Evolutionary conservation across 2,113 vertebrate species (phyloP).

Genomic region (Hystrix brachyura): DNA sequence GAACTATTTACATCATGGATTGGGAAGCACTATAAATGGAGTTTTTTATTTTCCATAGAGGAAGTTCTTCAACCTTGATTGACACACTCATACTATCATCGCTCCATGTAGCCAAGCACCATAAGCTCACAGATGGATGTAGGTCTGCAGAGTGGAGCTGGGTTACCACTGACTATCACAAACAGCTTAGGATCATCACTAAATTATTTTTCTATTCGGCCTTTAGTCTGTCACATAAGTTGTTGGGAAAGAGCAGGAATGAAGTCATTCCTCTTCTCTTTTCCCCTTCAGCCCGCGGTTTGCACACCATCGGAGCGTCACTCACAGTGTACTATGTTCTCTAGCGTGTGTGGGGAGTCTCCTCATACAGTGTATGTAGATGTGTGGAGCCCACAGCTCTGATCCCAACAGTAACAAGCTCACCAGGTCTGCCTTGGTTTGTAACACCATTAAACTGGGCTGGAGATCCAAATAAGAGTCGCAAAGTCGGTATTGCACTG

Average conservation of each 20-base stretch:
- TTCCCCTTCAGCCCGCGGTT: not conserved
- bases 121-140: not conserved
- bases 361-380: rapidly evolving
- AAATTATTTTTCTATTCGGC: not conserved
- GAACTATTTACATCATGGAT: not conserved
- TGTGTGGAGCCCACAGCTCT: rapidly evolving
- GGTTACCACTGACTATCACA: not conserved
- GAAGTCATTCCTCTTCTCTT: not conserved
- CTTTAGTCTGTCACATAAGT: not conserved
- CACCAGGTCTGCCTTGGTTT: not conserved
- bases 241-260: not conserved
- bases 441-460: not conserved
- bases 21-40: not conserved
- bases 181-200: not conserved
- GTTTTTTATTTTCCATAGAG: not conserved
- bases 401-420: not conserved
- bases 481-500: not conserved
- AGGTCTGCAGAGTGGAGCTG: not conserved
- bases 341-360: rapidly evolving
- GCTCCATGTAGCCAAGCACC: not conserved
- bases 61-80: not conserved
- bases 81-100: not conserved
- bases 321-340: rapidly evolving
- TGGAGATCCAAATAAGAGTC: not conserved
- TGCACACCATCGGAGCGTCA: not conserved